A percentile compares a stretch with the other conserved stretches of the same genome.
These are phyloP conservation scores for Petrolisthes manimaculis DNA, from an alignment of 2,888 invertebrate genomes.

Conservation along the genomic window DNA sequence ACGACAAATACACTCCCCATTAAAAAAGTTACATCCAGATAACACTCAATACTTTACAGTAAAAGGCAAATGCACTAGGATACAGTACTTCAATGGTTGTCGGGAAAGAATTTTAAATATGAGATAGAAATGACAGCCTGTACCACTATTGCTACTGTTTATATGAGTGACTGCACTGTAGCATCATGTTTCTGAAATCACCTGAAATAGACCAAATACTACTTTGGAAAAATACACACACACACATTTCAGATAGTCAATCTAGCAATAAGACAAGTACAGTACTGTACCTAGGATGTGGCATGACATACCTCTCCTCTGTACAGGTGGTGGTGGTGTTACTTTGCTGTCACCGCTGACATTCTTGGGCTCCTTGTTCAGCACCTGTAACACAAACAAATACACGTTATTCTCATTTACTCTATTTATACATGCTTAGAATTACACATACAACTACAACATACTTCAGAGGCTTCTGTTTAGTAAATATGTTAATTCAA, in stretches of 20 bases:
- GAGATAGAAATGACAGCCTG: no score
- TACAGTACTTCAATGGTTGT: no score
- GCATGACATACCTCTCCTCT: constrained; percentile 40
- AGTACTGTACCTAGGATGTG: not conserved
- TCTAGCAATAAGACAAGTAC: not conserved
- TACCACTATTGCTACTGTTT: not conserved
- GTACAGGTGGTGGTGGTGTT: constrained; percentile 39
- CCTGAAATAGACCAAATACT: not conserved
- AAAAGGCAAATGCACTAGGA: no score
- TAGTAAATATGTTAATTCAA: no score
- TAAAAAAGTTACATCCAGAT: not conserved
- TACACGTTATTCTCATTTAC: no score
- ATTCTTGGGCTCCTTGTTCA: constrained; percentile 46
- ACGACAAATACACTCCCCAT: not conserved
- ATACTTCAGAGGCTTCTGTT: no score
- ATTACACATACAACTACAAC: no score
- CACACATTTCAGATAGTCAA: not conserved
- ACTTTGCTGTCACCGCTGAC: constrained; percentile 35
- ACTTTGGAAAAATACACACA: no score
- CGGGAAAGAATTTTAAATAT: no score
- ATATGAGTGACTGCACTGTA: not conserved
- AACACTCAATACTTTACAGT: not conserved
- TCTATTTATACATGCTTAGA: no score
- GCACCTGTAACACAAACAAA: constrained; percentile 30
- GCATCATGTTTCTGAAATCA: not conserved